These are phyloP conservation scores for Dyspetes luteomarginatus DNA, from an alignment of 2,888 invertebrate genomes.

Conservation along the genomic window DNA sequence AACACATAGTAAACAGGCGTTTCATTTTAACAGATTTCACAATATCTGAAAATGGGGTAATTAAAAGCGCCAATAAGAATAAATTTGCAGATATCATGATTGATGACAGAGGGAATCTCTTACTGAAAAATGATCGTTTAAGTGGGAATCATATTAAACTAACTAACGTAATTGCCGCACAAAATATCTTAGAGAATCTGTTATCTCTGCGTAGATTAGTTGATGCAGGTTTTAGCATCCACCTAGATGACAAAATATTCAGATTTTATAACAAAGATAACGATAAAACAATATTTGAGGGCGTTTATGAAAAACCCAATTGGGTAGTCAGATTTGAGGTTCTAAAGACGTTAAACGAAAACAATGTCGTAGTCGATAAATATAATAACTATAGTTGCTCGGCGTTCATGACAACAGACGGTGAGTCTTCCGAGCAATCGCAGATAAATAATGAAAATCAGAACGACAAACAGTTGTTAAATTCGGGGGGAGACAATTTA, in stretches of 20 bases:
- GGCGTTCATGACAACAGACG: slow-evolving; percentile 47
- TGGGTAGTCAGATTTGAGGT: slow-evolving; percentile 65
- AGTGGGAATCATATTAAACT: slow-evolving; percentile 57
- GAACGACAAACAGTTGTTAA: slow-evolving; percentile 24
- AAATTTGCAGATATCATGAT: slow-evolving; percentile 62
- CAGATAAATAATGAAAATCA: slow-evolving; percentile 33
- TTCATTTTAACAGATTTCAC: slow-evolving; percentile 65
- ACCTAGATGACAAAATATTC: slow-evolving; percentile 65
- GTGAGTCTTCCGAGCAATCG: slow-evolving; percentile 35
- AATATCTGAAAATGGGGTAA: slow-evolving; percentile 49
- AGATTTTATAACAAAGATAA: slow-evolving; percentile 58
- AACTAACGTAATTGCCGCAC: slow-evolving; percentile 64
- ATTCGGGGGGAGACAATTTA: slow-evolving; percentile 36
- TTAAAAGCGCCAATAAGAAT: slow-evolving; percentile 68
- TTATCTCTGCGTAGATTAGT: slow-evolving; percentile 66
- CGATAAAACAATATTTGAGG: slow-evolving; percentile 59
- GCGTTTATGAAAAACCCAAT: slow-evolving; percentile 63
- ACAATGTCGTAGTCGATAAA: not conserved
- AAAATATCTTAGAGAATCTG: slow-evolving; percentile 62
- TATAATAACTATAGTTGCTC: slow-evolving; percentile 52
- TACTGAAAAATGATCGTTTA: slow-evolving; percentile 24
- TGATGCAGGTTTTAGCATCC: slow-evolving; percentile 64
- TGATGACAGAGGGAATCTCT: slow-evolving; percentile 65
- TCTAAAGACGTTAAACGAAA: slow-evolving; percentile 37
- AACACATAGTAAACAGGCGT: slow-evolving; percentile 65